A percentile compares a stretch with the other conserved stretches of the same genome.
These are phyloP conservation scores for Ammospiza maritima DNA, from an alignment of 2,797 vertebrate species.

Conservation along the genomic window DNA sequence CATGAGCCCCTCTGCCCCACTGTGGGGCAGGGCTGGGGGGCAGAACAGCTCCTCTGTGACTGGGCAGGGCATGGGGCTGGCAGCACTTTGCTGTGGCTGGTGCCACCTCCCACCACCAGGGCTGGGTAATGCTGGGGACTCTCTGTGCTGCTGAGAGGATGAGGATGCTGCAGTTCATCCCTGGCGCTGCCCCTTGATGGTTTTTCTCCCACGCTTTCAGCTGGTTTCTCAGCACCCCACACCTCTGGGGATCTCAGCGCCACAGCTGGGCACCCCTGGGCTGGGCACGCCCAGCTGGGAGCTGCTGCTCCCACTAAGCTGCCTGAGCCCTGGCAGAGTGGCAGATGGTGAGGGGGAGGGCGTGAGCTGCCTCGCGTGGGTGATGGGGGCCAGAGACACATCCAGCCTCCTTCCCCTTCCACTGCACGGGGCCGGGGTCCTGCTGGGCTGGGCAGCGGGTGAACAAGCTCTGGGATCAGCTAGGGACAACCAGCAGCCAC, in stretches of 20 bases:
- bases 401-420: not conserved
- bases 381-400: not conserved
- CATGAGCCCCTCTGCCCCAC: not conserved
- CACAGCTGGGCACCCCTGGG: not conserved
- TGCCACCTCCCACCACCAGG: fast-evolving
- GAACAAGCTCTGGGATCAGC: not conserved
- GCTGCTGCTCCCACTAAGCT: not conserved
- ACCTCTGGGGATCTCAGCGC: not conserved
- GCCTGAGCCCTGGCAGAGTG: not conserved
- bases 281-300: not conserved
- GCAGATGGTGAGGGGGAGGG: slow-evolving; percentile 55
- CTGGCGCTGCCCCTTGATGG: fast-evolving
- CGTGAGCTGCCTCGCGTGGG: not conserved
- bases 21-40: fast-evolving
- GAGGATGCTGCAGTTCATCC: not conserved
- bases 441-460: fast-evolving
- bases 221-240: not conserved
- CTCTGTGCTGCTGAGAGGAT: not conserved
- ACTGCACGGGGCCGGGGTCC: not conserved
- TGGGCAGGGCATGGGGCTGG: not conserved
- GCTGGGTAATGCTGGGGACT: not conserved
- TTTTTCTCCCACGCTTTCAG: not conserved
- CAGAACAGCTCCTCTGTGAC: fast-evolving
- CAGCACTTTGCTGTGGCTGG: not conserved
- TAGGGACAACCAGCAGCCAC: not conserved